Percentiles rank a stretch among this genome's conserved stretches.
These are phyloP conservation scores for Lepilemur ruficaudatus DNA, from an alignment of 2,797 vertebrate genomes.

Conservation along the genomic window DNA sequence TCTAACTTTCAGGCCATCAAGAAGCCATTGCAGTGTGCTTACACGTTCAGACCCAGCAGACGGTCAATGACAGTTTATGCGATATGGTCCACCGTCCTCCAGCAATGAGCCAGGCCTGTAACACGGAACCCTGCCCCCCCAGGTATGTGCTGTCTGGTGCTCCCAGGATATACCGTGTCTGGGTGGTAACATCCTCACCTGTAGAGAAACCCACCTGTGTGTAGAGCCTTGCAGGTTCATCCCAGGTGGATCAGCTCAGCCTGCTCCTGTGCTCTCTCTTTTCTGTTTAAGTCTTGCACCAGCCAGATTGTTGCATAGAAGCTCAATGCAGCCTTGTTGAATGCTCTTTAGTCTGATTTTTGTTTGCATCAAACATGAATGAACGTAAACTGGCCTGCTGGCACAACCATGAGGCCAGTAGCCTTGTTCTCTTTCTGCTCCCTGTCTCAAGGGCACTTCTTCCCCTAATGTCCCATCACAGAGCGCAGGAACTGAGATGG, in stretches of 20 bases:
- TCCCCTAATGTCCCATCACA: neutral
- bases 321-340: neutral
- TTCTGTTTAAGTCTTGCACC: neutral
- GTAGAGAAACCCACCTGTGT: neutral
- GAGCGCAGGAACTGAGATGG: neutral
- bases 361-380: neutral
- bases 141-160: conserved; percentile 84
- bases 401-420: neutral
- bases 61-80: conserved; percentile 87
- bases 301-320: neutral
- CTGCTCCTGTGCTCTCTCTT: fast-evolving
- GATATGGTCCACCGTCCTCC: conserved; percentile 86
- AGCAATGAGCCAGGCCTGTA: conserved; percentile 88
- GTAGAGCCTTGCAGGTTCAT: neutral
- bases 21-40: conserved; percentile 91
- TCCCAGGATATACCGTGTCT: fast-evolving
- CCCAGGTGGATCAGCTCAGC: no score
- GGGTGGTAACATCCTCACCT: no score
- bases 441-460: neutral
- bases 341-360: neutral
- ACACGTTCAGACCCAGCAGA: conserved; percentile 83
- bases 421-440: neutral
- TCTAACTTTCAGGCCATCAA: conserved; percentile 87
- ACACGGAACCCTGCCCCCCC: conserved; percentile 88
- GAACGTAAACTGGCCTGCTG: neutral